A percentile compares a stretch with the other conserved stretches of the same genome.
Conservation (phyloP, 2,888 invertebrate species). For the Tenodera sinensis region DNA sequence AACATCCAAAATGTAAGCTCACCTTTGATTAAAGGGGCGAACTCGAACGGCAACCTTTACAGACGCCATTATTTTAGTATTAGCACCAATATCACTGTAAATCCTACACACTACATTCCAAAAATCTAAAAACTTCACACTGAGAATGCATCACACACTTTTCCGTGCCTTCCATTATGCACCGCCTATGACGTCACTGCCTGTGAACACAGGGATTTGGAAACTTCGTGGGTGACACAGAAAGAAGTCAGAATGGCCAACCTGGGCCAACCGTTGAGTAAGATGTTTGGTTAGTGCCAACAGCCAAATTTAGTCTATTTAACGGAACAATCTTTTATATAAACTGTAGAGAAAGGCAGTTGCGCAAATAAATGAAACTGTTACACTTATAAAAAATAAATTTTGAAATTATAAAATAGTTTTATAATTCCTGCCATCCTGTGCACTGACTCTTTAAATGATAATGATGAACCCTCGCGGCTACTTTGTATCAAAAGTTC, state of each 20-base stretch:
- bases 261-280: too few species aligned
- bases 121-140: neutral
- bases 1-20: slow-evolving; percentile 27
- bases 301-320: too few species aligned
- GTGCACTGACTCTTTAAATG: too few species aligned
- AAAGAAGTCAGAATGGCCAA: neutral
- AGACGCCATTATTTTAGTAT: slow-evolving; percentile 65
- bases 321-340: too few species aligned
- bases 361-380: too few species aligned
- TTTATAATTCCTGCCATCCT: too few species aligned
- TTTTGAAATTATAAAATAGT: too few species aligned
- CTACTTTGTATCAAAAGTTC: too few species aligned
- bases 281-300: too few species aligned
- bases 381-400: too few species aligned
- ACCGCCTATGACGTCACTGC: neutral
- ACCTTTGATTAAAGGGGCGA: slow-evolving; percentile 88
- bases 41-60: slow-evolving; percentile 89
- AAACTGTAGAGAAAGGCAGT: too few species aligned
- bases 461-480: too few species aligned
- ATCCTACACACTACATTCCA: neutral
- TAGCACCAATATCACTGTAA: neutral
- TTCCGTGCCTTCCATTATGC: neutral
- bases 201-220: neutral
- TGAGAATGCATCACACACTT: neutral
- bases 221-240: neutral